Percentiles rank a stretch among this genome's conserved stretches.
phyloP scores from a whole-genome alignment of 1,140 invertebrate genomes.

The Psix sp. region DNA sequence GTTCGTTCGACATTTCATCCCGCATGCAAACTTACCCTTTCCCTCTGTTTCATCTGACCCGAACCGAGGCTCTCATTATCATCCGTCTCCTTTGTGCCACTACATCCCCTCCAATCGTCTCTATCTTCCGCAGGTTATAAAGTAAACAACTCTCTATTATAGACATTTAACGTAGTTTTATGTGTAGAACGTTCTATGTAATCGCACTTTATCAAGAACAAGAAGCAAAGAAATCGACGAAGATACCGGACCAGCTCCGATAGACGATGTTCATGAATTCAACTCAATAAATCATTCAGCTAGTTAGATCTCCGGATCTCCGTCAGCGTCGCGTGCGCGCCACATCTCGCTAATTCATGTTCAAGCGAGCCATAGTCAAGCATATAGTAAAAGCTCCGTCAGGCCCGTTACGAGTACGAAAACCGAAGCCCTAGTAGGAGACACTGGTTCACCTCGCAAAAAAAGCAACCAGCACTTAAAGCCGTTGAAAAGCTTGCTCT shows the following conservation, averaged over 20 bases:
- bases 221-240: slow-evolving; percentile 27
- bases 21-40: slow-evolving; percentile 11
- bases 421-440: slow-evolving; percentile 67
- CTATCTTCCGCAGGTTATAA: slow-evolving; percentile 58
- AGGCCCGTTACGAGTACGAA: slow-evolving; percentile 67
- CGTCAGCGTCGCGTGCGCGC: slow-evolving; percentile 37
- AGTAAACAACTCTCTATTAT: slow-evolving; percentile 69
- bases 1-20: slow-evolving; percentile 11
- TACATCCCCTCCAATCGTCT: slow-evolving; percentile 26
- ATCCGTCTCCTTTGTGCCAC: slow-evolving; percentile 16
- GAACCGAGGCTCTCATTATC: slow-evolving; percentile 15
- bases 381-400: slow-evolving; percentile 71
- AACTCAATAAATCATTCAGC: slow-evolving; percentile 31
- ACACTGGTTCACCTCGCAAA: slow-evolving; percentile 66
- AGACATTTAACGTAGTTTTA: slow-evolving; percentile 70
- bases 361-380: slow-evolving; percentile 66
- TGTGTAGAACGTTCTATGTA: slow-evolving; percentile 71
- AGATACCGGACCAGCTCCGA: slow-evolving; percentile 59
- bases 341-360: slow-evolving; percentile 61
- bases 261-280: slow-evolving; percentile 27
- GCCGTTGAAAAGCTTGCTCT: slow-evolving; percentile 63
- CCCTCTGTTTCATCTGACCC: too few species aligned
- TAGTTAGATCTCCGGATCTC: slow-evolving; percentile 13
- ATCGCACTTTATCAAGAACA: slow-evolving; percentile 67
- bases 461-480: slow-evolving; percentile 65